A percentile compares a stretch with the other conserved stretches of the same genome.
phyloP scores from a whole-genome alignment of 2,888 invertebrate species.

The Machimus atricapillus region DNA sequence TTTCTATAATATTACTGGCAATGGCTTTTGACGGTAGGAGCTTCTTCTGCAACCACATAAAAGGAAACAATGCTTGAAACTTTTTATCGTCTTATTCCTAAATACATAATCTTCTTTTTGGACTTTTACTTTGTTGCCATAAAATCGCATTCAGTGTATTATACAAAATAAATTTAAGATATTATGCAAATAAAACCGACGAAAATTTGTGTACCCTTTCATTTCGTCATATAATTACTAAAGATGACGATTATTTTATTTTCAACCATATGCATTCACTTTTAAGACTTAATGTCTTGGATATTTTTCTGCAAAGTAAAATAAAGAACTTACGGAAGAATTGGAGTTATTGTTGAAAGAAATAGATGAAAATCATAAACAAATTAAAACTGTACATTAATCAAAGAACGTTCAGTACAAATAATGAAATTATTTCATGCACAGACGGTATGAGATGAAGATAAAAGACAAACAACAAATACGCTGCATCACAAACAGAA shows the following conservation, averaged over 20 bases:
- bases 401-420: not conserved
- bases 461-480: not conserved
- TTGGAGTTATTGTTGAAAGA: not conserved
- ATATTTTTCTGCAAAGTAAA: not conserved
- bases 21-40: not conserved
- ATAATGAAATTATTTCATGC: not conserved
- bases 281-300: not conserved
- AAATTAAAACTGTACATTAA: not conserved
- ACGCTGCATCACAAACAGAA: constrained; percentile 5
- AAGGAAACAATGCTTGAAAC: not conserved
- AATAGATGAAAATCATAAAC: not conserved
- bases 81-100: not conserved
- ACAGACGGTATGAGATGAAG: not conserved
- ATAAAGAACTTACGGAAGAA: too few relatives aligned
- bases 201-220: not conserved
- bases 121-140: not conserved
- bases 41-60: not conserved
- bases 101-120: not conserved
- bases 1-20: not conserved
- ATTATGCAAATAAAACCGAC: not conserved
- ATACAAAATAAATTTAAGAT: not conserved
- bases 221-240: too few relatives aligned
- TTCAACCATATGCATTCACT: not conserved
- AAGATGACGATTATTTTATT: not conserved
- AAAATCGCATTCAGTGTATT: not conserved